Conservation (phyloP, 2,888 invertebrate species). For the Heteromyza rotundicornis region DNA sequence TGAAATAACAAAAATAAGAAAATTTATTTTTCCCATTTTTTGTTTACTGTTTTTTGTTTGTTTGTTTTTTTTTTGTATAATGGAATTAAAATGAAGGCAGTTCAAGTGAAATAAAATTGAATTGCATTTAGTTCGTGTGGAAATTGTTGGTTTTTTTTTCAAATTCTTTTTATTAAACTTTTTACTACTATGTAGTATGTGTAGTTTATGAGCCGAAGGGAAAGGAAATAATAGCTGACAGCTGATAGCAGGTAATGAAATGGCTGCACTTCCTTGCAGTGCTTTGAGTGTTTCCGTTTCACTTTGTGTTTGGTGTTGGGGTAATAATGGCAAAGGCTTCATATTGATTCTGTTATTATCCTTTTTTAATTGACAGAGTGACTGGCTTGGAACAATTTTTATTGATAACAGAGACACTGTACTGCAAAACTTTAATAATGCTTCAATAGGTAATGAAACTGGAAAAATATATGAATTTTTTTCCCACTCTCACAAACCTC, state of each 20-base stretch:
- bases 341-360: no score
- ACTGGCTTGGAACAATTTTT: no score
- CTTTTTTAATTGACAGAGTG: no score
- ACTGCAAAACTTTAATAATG: no score
- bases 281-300: not conserved
- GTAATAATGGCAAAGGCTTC: no score
- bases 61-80: not conserved
- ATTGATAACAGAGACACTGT: no score
- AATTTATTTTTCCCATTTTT: not conserved
- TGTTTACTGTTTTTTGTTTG: not conserved
- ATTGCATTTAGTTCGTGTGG: conserved; percentile 23
- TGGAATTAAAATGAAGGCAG: conserved; percentile 22
- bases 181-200: no score
- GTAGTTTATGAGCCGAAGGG: not conserved
- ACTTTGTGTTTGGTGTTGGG: not conserved
- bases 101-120: conserved; percentile 24
- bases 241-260: no score
- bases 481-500: no score
- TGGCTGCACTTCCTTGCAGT: not conserved
- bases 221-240: not conserved
- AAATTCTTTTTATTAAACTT: not conserved
- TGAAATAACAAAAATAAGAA: not conserved
- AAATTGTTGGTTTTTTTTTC: conserved; percentile 4
- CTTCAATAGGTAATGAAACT: no score
- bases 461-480: no score